These are phyloP conservation scores for Trematomus bernacchii DNA, from an alignment of 2,797 vertebrate genomes.

Conservation along the genomic window DNA sequence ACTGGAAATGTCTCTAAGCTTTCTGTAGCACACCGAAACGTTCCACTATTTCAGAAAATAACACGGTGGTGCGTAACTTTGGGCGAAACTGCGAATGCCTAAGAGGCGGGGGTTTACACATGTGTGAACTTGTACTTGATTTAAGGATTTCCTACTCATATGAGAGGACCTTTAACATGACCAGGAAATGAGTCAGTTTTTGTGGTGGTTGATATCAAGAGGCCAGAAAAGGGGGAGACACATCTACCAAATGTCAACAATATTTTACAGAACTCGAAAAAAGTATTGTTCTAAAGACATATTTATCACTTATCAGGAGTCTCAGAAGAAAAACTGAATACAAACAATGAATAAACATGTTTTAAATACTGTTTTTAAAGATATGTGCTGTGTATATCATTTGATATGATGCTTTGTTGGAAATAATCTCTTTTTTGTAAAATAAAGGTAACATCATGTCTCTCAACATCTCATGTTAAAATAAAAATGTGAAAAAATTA, in stretches of 20 bases:
- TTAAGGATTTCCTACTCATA: slow-evolving; percentile 33
- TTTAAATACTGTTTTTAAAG: not conserved
- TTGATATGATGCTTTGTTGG: not conserved
- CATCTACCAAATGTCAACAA: not conserved
- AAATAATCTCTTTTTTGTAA: not conserved
- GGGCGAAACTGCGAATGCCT: slow-evolving; percentile 48
- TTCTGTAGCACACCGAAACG: slow-evolving; percentile 35
- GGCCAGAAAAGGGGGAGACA: not conserved
- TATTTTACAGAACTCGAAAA: not conserved
- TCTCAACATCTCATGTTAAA: not conserved
- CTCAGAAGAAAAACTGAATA: not conserved
- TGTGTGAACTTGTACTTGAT: slow-evolving; percentile 36
- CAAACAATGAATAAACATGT: not conserved
- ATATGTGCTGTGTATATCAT: not conserved
- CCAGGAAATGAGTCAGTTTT: slow-evolving; percentile 4
- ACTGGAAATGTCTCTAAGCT: slow-evolving; percentile 1
- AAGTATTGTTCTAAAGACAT: not conserved
- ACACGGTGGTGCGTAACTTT: slow-evolving; percentile 25
- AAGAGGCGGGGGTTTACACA: slow-evolving; percentile 23
- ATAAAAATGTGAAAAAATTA: not conserved
- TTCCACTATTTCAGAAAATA: slow-evolving; percentile 19
- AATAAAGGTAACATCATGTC: not conserved
- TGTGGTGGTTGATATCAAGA: slow-evolving; percentile 1
- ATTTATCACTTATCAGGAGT: not conserved
- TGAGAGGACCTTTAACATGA: slow-evolving; percentile 4